Conservation (phyloP, 2,113 vertebrate genomes). For the Heloderma charlesbogerti region DNA sequence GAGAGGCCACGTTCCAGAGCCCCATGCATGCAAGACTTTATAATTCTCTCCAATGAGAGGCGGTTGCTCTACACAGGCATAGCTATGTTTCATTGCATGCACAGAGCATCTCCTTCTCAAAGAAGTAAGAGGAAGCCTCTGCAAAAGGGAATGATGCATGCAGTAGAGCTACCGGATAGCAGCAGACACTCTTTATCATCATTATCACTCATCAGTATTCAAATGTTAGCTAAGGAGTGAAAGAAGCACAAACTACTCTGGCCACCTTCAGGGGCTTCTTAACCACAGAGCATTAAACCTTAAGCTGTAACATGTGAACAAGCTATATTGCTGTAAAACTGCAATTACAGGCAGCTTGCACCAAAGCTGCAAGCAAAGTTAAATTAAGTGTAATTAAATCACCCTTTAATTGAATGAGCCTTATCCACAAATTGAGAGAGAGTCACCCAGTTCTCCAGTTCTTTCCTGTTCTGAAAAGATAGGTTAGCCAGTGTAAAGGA, state of each 20-base stretch:
- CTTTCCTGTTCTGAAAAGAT: not conserved
- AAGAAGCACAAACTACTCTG: not conserved
- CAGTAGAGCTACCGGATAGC: not conserved
- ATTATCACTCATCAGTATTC: not conserved
- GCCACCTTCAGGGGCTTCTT: not conserved
- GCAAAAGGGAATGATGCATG: not conserved
- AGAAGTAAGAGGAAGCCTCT: not conserved
- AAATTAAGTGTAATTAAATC: slow-evolving; percentile 31
- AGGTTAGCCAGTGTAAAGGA: not conserved
- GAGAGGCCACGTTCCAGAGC: not conserved
- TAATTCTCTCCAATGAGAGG: not conserved
- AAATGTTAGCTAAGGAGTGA: not conserved
- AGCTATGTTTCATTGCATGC: not conserved
- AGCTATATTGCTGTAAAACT: slow-evolving; percentile 8
- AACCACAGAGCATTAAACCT: slow-evolving; percentile 24
- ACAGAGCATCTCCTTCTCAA: not conserved
- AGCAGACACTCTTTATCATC: not conserved
- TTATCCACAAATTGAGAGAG: not conserved
- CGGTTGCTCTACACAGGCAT: not conserved
- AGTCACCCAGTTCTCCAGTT: not conserved
- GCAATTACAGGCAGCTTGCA: slow-evolving; percentile 2
- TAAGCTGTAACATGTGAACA: slow-evolving; percentile 18
- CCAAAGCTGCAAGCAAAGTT: slow-evolving; percentile 23
- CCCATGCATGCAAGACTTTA: not conserved
- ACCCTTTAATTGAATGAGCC: slow-evolving; percentile 24